Base-by-base conservation (phyloP, 1,140 invertebrate species). In the Zaprionus davidi region DNA sequence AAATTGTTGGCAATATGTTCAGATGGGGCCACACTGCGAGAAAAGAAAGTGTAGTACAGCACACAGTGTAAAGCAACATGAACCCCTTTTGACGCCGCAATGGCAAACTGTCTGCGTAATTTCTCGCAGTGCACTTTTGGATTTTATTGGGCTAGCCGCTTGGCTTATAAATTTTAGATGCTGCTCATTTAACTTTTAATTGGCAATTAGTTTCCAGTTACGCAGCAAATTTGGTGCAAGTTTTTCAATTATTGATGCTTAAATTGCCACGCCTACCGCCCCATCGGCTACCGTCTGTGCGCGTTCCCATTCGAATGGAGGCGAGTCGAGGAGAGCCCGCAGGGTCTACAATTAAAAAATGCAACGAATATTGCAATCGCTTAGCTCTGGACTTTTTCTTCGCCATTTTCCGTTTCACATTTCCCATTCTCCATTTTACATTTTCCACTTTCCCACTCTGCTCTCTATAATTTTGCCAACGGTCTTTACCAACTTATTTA, bases 161-260 rank as follows among this genome's bases (percentile, higher is more conserved):
- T 69, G 58, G 58, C 72, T 71, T 71, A 71, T 76, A 71, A 65
- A 76, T 76, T 71, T 71, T 76, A 26, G 68, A 76, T 71, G 73
- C 63, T 64, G 62, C 68, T 71, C 73, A 76, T 71, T 76, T 71
- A 76, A 76, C 73, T 76, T 76, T 76, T 76, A 76, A 76, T 76
- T 71, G 73, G 34, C 73, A 76, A 71, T 76, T 76, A 76, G 68
- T 76, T 76, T 71, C 68, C 63, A 65, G 68, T 76, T 76, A 71
- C 68, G 73, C 73, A 76, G 68, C 73, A 71, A 71, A 71, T 76
- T 76, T 71, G 55, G 68, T 34, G 70, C 73, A 76, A 76, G 68
- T 76, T 76, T 71, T 71, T 76, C 68, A 76, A 76, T 76, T 76
- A 76, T 76, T 71, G 68, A 76, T 76, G 73, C 62, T 28, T 24